Evolutionary conservation across 23 tunicate genomes (phyloP).

Genomic region (Styela clava): DNA sequence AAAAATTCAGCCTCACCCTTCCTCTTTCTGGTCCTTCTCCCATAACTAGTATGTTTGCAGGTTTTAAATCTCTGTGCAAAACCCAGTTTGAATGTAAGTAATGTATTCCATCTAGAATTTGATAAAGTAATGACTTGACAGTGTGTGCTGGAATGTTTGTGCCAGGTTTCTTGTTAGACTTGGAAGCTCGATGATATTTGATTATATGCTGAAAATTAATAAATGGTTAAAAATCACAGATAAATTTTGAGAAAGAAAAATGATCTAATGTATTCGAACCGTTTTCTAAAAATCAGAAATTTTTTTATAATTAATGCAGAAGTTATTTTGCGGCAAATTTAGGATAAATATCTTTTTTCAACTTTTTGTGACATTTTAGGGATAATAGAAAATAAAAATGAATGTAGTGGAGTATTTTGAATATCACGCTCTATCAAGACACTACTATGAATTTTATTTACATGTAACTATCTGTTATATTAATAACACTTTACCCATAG

Average conservation of each 20-base stretch:
- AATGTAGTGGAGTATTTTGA: no score
- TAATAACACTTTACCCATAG: conserved; percentile 96
- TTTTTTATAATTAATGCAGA: no score
- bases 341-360: no score
- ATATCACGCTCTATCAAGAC: no score
- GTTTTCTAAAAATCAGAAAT: not conserved
- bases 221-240: not conserved
- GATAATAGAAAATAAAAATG: no score
- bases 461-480: no score
- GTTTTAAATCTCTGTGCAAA: conserved; percentile 93
- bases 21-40: conserved; percentile 99
- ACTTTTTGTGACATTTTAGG: no score
- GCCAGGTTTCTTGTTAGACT: conserved; percentile 61
- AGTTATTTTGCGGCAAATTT: no score
- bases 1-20: conserved; percentile 45
- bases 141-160: conserved; percentile 84
- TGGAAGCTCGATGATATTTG: conserved; percentile 94
- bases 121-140: conserved; percentile 89
- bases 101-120: conserved; percentile 95
- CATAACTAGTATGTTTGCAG: conserved; percentile 97
- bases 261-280: not conserved
- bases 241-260: not conserved
- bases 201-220: conserved; percentile 72
- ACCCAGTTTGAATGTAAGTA: conserved; percentile 97
- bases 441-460: no score